Evolutionary conservation across 2,888 invertebrate species (phyloP).

Genomic region (Yponomeuta plumbellus): DNA sequence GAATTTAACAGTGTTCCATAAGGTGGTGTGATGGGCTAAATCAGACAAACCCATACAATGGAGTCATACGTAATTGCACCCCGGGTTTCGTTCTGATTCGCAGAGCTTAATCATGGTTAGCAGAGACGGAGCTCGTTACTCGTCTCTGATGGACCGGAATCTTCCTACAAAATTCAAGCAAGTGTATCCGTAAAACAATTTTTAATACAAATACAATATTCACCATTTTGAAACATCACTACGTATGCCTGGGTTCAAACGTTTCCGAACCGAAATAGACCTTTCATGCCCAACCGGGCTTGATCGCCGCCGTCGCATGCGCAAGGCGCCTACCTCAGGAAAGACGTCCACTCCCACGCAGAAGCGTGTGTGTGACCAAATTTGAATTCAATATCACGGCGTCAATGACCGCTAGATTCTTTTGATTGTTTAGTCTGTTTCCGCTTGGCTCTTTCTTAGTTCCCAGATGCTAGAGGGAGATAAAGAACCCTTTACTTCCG

Average conservation of each 20-base stretch:
- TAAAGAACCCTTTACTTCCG: neutral
- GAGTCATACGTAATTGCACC: too few relatives aligned
- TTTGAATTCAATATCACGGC: slow-evolving; percentile 58
- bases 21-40: too few relatives aligned
- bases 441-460: neutral
- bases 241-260: neutral
- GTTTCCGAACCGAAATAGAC: neutral
- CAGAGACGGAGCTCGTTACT: too few relatives aligned
- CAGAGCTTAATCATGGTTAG: too few relatives aligned
- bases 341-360: slow-evolving; percentile 28
- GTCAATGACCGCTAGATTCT: slow-evolving; percentile 10
- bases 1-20: too few relatives aligned
- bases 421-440: slow-evolving; percentile 7
- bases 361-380: slow-evolving; percentile 47
- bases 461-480: neutral
- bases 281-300: neutral
- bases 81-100: too few relatives aligned
- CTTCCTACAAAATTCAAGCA: too few relatives aligned
- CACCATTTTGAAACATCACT: too few relatives aligned
- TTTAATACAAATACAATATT: too few relatives aligned
- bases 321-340: slow-evolving; percentile 34
- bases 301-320: neutral
- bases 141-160: too few relatives aligned
- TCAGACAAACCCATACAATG: too few relatives aligned
- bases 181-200: too few relatives aligned